Conservation (phyloP, 1,140 invertebrate species). For the Cryptotermes secundus region DNA sequence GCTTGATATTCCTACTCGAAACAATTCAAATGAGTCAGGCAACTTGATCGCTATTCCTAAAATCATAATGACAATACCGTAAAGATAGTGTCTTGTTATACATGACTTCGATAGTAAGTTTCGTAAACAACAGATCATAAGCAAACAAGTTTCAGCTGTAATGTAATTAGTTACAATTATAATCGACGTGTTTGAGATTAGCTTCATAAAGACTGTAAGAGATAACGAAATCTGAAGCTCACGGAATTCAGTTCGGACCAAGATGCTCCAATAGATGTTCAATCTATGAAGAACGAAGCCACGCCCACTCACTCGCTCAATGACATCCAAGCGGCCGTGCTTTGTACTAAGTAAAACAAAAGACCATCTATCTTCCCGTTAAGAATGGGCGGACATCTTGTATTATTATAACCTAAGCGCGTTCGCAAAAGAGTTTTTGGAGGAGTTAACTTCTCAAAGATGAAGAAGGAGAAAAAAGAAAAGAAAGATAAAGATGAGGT, state of each 20-base stretch:
- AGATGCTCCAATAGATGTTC: neutral
- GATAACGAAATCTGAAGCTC: neutral
- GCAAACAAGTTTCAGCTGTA: neutral
- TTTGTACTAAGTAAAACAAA: slow-evolving; percentile 26
- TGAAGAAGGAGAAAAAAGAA: neutral
- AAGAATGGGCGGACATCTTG: slow-evolving; percentile 28
- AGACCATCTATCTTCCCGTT: slow-evolving; percentile 23
- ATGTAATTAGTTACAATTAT: neutral
- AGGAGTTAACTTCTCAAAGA: slow-evolving; percentile 12
- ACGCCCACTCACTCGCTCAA: neutral
- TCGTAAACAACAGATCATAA: neutral
- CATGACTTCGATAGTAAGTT: neutral
- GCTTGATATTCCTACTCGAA: no score
- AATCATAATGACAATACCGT: no score
- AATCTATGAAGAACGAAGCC: neutral
- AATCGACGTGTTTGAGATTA: neutral
- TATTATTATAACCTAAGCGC: neutral
- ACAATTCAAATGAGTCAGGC: no score
- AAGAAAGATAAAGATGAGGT: neutral
- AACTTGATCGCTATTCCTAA: no score
- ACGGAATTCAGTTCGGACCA: neutral
- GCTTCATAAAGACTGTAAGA: neutral
- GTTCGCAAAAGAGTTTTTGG: neutral
- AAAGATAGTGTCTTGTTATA: neutral
- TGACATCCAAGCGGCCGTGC: neutral